Percentiles rank a stretch among this genome's conserved stretches.
These are phyloP conservation scores for Emesis russula DNA, from an alignment of 2,888 invertebrate species.

Conservation along the genomic window DNA sequence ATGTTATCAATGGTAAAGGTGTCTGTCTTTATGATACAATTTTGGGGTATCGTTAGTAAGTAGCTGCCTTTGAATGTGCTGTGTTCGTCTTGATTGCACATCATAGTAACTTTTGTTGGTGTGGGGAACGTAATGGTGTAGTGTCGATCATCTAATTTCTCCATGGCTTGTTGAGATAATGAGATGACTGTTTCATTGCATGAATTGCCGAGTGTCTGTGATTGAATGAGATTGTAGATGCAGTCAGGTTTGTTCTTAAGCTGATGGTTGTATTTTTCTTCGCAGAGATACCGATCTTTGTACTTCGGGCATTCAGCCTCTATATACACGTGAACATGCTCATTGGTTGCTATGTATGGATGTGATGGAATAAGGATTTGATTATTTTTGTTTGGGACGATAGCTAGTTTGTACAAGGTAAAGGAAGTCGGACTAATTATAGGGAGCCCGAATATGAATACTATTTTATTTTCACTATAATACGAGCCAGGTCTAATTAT, in stretches of 20 bases:
- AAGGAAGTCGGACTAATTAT: neutral
- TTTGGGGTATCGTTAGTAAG: conserved; percentile 53
- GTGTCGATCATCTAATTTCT: conserved; percentile 10
- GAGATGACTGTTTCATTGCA: neutral
- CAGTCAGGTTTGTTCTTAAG: conserved; percentile 60
- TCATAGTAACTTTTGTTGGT: conserved; percentile 35
- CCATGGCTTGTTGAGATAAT: conserved; percentile 13
- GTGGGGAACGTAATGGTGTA: conserved; percentile 33
- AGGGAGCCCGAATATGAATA: conserved; percentile 58
- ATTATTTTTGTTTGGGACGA: conserved; percentile 64
- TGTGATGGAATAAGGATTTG: conserved; percentile 71
- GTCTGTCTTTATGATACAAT: conserved; percentile 37
- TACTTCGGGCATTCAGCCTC: conserved; percentile 86
- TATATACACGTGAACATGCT: conserved; percentile 77
- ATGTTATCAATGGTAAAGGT: conserved; percentile 45
- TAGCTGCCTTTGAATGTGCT: conserved; percentile 52
- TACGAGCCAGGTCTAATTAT: conserved; percentile 45
- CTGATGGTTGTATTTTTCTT: conserved; percentile 42
- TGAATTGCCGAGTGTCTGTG: neutral
- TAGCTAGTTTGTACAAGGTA: conserved; percentile 60
- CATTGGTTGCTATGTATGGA: conserved; percentile 78
- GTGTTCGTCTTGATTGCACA: conserved; percentile 36
- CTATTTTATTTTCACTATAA: conserved; percentile 50
- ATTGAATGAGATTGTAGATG: conserved; percentile 55
- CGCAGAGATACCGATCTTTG: conserved; percentile 67